A percentile compares a stretch with the other conserved stretches of the same genome.
phyloP scores from a whole-genome alignment of 2,113 vertebrate species.

The Festucalex cinctus region DNA sequence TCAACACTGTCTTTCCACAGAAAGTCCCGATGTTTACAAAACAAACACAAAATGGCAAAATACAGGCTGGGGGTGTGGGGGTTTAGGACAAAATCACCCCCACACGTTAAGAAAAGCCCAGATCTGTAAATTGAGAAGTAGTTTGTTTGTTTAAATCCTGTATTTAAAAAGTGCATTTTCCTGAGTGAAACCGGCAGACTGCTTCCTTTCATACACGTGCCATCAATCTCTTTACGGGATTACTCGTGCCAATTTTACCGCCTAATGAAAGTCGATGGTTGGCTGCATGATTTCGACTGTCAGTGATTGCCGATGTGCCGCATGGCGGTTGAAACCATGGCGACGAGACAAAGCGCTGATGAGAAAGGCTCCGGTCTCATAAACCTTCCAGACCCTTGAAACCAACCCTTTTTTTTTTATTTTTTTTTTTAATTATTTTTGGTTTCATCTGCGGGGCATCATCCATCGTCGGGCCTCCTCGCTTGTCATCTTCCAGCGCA shows the following conservation, averaged over 20 bases:
- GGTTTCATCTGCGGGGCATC: slow-evolving; percentile 50
- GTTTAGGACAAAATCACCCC: no score
- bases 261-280: neutral
- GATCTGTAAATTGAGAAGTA: no score
- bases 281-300: neutral
- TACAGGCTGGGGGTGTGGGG: no score
- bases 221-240: neutral
- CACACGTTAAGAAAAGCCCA: no score
- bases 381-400: slow-evolving; percentile 44
- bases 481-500: slow-evolving; percentile 51
- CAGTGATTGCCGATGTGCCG: neutral
- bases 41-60: no score
- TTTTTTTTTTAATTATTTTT: slow-evolving; percentile 27
- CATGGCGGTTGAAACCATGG: neutral
- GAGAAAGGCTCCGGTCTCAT: slow-evolving; percentile 20
- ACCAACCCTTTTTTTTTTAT: slow-evolving; percentile 31
- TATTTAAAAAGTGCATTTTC: no score
- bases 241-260: neutral
- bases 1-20: no score
- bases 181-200: no score
- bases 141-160: no score
- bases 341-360: slow-evolving; percentile 50
- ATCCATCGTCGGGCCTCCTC: slow-evolving; percentile 56
- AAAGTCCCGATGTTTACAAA: no score
- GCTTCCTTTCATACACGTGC: neutral